phyloP scores from a whole-genome alignment of 2,113 vertebrate species.

The Zosterops japonicus region DNA sequence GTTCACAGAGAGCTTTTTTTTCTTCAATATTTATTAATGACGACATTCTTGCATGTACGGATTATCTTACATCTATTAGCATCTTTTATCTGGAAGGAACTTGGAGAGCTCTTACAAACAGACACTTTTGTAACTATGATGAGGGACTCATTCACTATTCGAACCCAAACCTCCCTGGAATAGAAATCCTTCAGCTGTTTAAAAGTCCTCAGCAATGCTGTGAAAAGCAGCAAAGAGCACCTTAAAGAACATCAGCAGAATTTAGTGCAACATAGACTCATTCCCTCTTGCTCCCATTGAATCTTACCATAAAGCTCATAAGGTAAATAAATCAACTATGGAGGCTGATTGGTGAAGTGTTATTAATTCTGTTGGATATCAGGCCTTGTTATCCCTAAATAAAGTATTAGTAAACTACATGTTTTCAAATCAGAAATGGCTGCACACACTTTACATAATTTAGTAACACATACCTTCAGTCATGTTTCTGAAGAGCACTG shows the following conservation, averaged over 20 bases:
- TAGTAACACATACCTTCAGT: neutral
- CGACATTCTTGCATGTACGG: conserved; percentile 17
- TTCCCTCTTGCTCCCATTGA: neutral
- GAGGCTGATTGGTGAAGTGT: neutral
- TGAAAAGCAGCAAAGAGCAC: neutral
- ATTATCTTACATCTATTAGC: conserved; percentile 49
- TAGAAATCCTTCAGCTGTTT: neutral
- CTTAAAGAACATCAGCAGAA: neutral
- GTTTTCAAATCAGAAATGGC: neutral
- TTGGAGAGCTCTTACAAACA: conserved; percentile 30
- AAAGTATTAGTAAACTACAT: neutral
- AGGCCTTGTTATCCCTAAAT: neutral
- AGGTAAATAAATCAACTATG: neutral
- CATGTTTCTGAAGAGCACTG: neutral
- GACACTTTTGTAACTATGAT: neutral
- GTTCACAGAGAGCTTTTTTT: neutral
- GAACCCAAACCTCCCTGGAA: neutral
- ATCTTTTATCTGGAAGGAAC: conserved; percentile 46
- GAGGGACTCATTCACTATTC: neutral
- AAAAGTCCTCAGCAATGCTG: neutral
- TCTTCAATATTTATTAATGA: conserved; percentile 55
- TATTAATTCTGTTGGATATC: neutral
- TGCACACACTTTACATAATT: neutral
- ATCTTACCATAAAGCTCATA: neutral
- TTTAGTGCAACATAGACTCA: neutral